Evolutionary conservation across 92 coral and sea anemone genomes (phyloP).

Genomic region (Porites rus): DNA sequence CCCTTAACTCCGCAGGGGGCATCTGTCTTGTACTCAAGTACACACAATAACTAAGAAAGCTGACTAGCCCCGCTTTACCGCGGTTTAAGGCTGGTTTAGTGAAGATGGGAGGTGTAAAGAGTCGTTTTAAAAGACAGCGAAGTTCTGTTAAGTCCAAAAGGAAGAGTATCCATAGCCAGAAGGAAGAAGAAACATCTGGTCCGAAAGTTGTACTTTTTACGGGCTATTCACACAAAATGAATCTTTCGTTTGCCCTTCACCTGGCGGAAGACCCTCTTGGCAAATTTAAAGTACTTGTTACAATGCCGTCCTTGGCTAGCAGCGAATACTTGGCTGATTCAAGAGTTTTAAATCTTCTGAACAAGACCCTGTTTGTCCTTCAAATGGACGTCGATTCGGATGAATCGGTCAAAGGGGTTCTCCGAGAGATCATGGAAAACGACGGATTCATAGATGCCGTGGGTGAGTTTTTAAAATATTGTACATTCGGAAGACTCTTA

Average conservation of each 20-base stretch:
- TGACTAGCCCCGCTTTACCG: no score
- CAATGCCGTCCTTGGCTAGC: constrained; percentile 89
- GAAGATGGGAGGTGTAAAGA: constrained; percentile 73
- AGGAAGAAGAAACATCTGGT: constrained; percentile 69
- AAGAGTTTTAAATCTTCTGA: constrained; percentile 75
- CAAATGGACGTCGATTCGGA: constrained; percentile 90
- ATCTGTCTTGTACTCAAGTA: background rate
- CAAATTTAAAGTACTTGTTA: constrained; percentile 86
- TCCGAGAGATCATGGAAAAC: constrained; percentile 87
- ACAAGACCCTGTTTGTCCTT: constrained; percentile 88
- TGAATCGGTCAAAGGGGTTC: constrained; percentile 79
- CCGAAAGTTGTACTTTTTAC: constrained; percentile 90
- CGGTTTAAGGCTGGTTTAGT: no score
- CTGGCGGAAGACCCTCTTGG: constrained; percentile 87
- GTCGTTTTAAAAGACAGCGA: constrained; percentile 54
- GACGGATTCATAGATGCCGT: constrained; percentile 93
- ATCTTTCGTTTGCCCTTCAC: constrained; percentile 83
- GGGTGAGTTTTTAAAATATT: constrained; percentile 69
- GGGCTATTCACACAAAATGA: constrained; percentile 90
- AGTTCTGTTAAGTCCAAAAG: constrained; percentile 12
- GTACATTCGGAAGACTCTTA: background rate
- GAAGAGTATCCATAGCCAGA: constrained; percentile 52
- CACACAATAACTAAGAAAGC: no score
- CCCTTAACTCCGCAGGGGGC: constrained; percentile 36
- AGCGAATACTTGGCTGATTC: constrained; percentile 92